These are phyloP conservation scores for cattle (Bos taurus) DNA, from an alignment of 2,113 vertebrate genomes.

Conservation along the genomic window DNA sequence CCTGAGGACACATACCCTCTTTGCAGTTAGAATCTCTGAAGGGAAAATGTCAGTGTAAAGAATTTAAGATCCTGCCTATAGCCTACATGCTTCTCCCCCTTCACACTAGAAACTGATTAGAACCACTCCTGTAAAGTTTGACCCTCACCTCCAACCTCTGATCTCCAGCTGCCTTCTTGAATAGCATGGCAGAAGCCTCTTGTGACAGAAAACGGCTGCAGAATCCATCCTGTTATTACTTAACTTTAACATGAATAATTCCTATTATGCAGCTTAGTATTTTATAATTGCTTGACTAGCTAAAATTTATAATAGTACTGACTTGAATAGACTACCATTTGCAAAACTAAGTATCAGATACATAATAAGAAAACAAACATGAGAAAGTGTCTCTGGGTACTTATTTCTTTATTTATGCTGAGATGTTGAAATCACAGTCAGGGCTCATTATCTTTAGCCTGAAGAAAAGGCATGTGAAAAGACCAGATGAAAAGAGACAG, in stretches of 20 bases:
- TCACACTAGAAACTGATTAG: neutral
- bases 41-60: neutral
- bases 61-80: neutral
- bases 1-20: neutral
- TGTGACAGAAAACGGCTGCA: neutral
- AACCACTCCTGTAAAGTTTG: neutral
- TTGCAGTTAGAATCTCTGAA: neutral
- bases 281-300: conserved; percentile 4
- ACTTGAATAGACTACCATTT: neutral
- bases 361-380: neutral
- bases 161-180: neutral
- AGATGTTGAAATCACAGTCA: neutral
- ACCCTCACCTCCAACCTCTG: neutral
- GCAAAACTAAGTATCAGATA: neutral
- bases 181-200: neutral
- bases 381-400: neutral
- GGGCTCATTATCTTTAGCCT: neutral
- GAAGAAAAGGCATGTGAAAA: conserved; percentile 31
- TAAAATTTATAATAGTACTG: neutral
- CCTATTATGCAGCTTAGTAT: neutral
- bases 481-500: conserved; percentile 33
- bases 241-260: conserved; percentile 10
- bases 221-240: neutral
- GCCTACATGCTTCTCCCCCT: neutral
- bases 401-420: neutral